Base-by-base conservation (phyloP, 2,113 vertebrate species). In the Ictalurus punctatus region DNA sequence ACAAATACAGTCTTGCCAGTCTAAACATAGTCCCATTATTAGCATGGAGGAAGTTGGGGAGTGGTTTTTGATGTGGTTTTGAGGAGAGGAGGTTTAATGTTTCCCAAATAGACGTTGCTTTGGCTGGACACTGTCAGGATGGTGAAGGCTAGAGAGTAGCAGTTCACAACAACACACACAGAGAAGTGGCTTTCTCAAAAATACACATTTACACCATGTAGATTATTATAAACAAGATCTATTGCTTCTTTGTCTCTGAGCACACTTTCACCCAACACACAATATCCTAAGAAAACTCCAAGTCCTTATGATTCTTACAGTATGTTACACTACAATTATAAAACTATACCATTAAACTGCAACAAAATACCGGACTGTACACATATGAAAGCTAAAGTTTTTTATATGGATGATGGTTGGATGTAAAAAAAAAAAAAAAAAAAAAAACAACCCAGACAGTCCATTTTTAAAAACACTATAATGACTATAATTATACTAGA, bases 101-200 rank as follows among this genome's bases (percentile, higher is more conserved):
- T 93, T 93, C 91, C 91, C 91, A 89, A 76, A 89, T 19, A 86
- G 84, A 90, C 94, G 91, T 92, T 92, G 89, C 88, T 91, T 54
- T 88, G 37, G 89, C 91, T 90, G 90, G 91, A 73, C 89, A 86
- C 92, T 58, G 44, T 25, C 78, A 65, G 58, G 82, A 40, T 5
- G 5, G 34, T 83, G 4, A 34, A 83, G 10, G 34, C 19, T 40
- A 27, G 27, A 83, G 37, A 25, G 10, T 1, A 59, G 27, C 1
- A 81, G 4, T 1, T 59, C 81, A 83, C 8, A 83, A 14, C 81
- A 61, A 23, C 13, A 56, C 48, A 27, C 13, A 27, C 7, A 25
- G 1, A 23, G 2, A 48, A 16, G 44, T 56, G 13, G 16, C 40
- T 76, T 76, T 48, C 71, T 74, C 71, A n/a, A 80, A n/a, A 79